Percentiles rank a stretch among this genome's conserved stretches.
Conservation (phyloP, 2,113 vertebrate genomes). For the Phodopus roborovskii region DNA sequence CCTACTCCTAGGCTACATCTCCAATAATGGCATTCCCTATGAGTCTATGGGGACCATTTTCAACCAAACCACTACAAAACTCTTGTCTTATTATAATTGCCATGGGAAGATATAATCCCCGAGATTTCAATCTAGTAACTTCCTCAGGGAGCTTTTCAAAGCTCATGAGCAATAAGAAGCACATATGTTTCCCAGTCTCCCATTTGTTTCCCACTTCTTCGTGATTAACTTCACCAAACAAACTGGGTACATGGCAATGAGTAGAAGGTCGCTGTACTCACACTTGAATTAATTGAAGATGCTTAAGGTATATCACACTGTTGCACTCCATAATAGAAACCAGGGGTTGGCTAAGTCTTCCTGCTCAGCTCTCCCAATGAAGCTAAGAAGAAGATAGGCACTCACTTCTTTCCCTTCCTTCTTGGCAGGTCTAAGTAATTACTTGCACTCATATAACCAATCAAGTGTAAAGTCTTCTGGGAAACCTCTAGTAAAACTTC, state of each 20-base stretch:
- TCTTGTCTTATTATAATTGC: background rate
- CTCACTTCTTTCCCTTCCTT: background rate
- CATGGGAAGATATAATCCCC: background rate
- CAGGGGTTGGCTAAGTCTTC: background rate
- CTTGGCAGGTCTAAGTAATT: background rate
- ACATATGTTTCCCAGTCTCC: too few relatives aligned
- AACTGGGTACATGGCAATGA: background rate
- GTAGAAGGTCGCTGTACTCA: background rate
- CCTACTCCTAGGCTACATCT: too few relatives aligned
- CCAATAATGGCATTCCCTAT: too few relatives aligned
- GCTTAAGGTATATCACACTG: background rate
- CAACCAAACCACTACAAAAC: background rate
- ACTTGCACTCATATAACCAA: background rate
- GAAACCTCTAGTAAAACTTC: background rate
- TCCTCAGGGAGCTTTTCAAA: slow-evolving; percentile 1
- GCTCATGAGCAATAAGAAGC: background rate
- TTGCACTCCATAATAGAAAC: background rate
- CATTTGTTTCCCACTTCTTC: background rate
- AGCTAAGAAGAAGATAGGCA: background rate
- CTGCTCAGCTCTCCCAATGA: background rate
- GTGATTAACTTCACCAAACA: background rate
- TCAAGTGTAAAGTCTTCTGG: background rate
- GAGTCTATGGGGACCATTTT: too few relatives aligned
- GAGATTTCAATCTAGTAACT: background rate
- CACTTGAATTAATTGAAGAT: too few relatives aligned